Evolutionary conservation across 1,140 invertebrate genomes (phyloP), one percentile per base, ranked within the genome.

Genomic region (Varroa destructor): DNA sequence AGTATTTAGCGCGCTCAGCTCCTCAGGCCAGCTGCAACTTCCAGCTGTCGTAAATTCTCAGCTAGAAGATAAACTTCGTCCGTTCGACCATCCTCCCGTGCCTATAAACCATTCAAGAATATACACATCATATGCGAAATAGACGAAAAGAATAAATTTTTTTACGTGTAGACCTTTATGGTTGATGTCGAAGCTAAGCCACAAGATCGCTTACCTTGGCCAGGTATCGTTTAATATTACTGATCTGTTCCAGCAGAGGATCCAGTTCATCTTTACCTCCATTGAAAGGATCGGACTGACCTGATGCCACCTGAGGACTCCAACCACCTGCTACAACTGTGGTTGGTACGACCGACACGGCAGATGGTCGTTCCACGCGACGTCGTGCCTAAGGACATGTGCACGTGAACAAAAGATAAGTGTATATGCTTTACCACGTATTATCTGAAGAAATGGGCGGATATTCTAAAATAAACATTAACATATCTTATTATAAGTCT

Each of bases 281-380:
- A 12, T 40, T 14, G 8, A 40, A 40, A 1, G n/a, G 14, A 2
- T 67, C 37, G 4, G 46, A 51, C 8, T 51, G 46, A 51, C 46
- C 8, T 3, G 46, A 51, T 51, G 46, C 46, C 14, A 67, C 61
- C 2, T 40, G 46, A 2, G 61, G 61, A 36, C 40, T 67, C 61
- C 61, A 67, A 2, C 61, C 61, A 1, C 61, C 61, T 36, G 61
- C 61, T 14, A 67, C 61, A 40, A 67, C 46, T 67, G 61, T 67
- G 12, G 61, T 67, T 40, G 61, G 2, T 40, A 67, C 37, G 14
- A 43, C 40, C 12, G 61, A 14, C 12, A 67, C 61, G 46, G 46
- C 46, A 8, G 46, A 51, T 36, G 61, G 14, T 14, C 61, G 61
- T 2, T 67, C 61, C 40, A 67, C 61, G 12, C 61, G 40, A 14